Percentiles rank a stretch among this genome's conserved stretches.
These are phyloP conservation scores for Misgurnus anguillicaudatus DNA, from an alignment of 2,113 vertebrate species.

Conservation along the genomic window DNA sequence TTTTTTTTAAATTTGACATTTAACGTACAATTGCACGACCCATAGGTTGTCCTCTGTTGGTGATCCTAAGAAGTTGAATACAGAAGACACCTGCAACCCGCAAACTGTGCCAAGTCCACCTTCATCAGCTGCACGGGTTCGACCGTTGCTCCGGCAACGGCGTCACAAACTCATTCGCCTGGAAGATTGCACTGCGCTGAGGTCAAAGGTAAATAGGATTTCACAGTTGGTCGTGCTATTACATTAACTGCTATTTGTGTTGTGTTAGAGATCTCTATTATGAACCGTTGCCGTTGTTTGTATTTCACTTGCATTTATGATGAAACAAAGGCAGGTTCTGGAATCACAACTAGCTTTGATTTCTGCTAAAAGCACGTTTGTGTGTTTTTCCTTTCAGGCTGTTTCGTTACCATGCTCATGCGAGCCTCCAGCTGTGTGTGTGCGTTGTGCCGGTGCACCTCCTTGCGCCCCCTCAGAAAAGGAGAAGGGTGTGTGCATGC, in stretches of 20 bases:
- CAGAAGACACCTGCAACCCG: not conserved
- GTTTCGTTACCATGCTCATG: conserved; percentile 59
- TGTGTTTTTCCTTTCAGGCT: conserved; percentile 39
- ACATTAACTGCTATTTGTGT: not conserved
- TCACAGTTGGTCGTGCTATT: not conserved
- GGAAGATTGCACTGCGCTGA: conserved; percentile 41
- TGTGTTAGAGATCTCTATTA: not conserved
- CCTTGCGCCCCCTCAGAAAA: conserved; percentile 29
- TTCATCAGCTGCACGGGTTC: conserved; percentile 57
- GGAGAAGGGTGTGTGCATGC: conserved; percentile 46
- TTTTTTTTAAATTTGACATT: not conserved
- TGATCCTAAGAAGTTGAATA: conserved; percentile 50
- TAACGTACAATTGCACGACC: not conserved
- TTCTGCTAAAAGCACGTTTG: not conserved
- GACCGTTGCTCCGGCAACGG: conserved; percentile 49
- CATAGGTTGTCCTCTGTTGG: conserved; percentile 26
- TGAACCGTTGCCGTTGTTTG: not conserved
- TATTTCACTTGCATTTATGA: not conserved
- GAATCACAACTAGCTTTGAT: not conserved
- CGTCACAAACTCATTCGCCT: conserved; percentile 57
- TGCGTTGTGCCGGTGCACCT: conserved; percentile 59
- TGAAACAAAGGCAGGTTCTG: not conserved
- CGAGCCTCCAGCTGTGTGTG: conserved; percentile 60
- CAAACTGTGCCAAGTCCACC: conserved; percentile 42
- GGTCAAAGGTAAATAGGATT: conserved; percentile 55